Base-by-base conservation (phyloP, 2,113 vertebrate genomes). In the Pogonocichla stellata region DNA sequence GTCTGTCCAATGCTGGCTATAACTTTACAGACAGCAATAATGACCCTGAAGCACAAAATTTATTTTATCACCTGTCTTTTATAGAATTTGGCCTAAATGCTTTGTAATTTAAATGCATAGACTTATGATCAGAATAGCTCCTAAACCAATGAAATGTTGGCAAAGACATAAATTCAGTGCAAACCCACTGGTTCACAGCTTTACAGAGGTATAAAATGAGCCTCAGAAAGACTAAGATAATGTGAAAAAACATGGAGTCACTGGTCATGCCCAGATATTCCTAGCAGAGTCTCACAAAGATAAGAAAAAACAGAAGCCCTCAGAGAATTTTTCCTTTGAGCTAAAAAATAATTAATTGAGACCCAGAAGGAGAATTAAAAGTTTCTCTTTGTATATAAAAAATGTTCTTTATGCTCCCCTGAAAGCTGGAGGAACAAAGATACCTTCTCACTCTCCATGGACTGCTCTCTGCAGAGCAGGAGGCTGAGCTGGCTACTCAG, bases 51-150 rank as follows among this genome's bases (percentile, higher is more conserved):
- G 70, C 85, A 91, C 50, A 79, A 79, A 90, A 96, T 95, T 61
- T 89, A 89, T 97, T 95, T 90, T 94, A 95, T 96, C 47, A 88
- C 88, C 93, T 93, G 75, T 51, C 56, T 92, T 94, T 96, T 95
- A 97, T 82, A 90, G 92, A 88, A 96, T 96, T 96, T 97, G 81
- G 85, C 92, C 92, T 96, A 92, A 91, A 70, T 7, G 20, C 60
- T 95, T 95, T 95, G 80, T 91, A 86, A 97, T 97, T 96, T 95
- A 97, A 96, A 97, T 97, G 92, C 95, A 96, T 85, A 66, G 92
- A 17, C 67, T 97, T 93, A 64, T 75, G 86, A 87, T 91, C 81
- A 81, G 81, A 91, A 93, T 90, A 79, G 90, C 86, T 95, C 66
- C 86, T 91, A 94, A 96, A 92, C 94, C 92, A 94, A 87, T 84